These are phyloP conservation scores for Gandaritis pyraliata DNA, from an alignment of 2,888 invertebrate species.

Conservation along the genomic window DNA sequence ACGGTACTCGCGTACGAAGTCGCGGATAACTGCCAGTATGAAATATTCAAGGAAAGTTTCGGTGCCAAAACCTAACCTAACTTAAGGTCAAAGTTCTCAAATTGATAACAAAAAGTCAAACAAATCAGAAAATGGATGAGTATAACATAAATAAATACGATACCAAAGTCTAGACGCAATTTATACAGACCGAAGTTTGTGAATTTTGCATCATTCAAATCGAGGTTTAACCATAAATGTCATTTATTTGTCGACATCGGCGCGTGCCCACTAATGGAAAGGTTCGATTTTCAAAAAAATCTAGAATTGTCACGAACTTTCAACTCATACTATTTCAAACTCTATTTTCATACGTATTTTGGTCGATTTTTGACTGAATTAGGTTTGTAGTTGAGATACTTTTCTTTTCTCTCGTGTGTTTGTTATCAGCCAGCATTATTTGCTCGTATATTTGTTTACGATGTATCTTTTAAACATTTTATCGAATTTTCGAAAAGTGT, in stretches of 20 bases:
- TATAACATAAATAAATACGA: constrained; percentile 45
- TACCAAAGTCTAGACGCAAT: constrained; percentile 76
- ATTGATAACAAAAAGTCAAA: constrained; percentile 2
- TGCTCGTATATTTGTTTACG: constrained; percentile 69
- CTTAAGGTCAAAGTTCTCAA: background rate
- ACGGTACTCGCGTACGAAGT: too few relatives aligned
- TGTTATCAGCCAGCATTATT: constrained; percentile 76
- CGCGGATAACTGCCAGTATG: too few relatives aligned
- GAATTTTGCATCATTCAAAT: constrained; percentile 75
- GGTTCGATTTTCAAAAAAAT: constrained; percentile 69
- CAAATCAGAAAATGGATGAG: constrained; percentile 35
- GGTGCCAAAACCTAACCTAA: too few relatives aligned
- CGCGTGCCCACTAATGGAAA: constrained; percentile 82
- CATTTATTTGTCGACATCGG: constrained; percentile 77
- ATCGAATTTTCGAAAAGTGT: constrained; percentile 71
- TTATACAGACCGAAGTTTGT: constrained; percentile 70
- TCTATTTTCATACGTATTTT: constrained; percentile 33
- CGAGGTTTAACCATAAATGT: constrained; percentile 68
- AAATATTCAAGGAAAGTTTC: too few relatives aligned
- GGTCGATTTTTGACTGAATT: constrained; percentile 43
- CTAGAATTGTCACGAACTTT: constrained; percentile 61
- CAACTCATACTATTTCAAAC: constrained; percentile 35
- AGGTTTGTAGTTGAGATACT: constrained; percentile 37
- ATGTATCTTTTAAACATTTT: constrained; percentile 73
- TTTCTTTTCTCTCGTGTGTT: constrained; percentile 55